Base-by-base conservation (phyloP, 2,113 vertebrate genomes). In the Hassar affinis region DNA sequence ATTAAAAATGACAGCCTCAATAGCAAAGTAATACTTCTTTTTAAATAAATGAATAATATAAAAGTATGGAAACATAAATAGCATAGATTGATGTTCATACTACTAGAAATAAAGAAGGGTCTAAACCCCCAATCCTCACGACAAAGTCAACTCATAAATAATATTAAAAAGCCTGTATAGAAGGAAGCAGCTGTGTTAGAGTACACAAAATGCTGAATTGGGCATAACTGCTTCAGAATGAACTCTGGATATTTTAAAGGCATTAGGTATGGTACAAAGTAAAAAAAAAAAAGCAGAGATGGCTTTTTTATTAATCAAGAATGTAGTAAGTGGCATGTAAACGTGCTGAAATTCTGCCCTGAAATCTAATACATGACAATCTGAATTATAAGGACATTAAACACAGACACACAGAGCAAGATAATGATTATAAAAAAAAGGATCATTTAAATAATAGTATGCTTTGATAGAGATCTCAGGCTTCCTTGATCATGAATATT, bases 401-500 rank as follows among this genome's bases (percentile, higher is more conserved):
- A 84, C 27, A 30, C 52, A 84, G 77, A 84, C 83, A 80, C 42
- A 84, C 42, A 74, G 76, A 59, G 57, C 77, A 69, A 72, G 77
- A 80, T 47, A 30, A 57, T 38, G 20, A 61, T 35, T 56, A 33
- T 54, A 10, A 78, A 52, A 82, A 61, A 33, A 78, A 82, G 22
- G 18, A 72, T 84, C 8, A 18, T 30, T 51, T 30, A 61, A 80
- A 74, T 79, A 18, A 84, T 72, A 62, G 49, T 71, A 79, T 61
- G 83, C 83, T 71, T 84, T 79, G 30, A 61, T 61, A 27, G 52
- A 79, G 83, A 79, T 47, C 25, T 72, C 27, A 79, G 20, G 42
- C 25, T 69, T 42, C 33, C 18, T 72, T 72, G 42, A 49, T 79
- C 64, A 20, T 77, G 33, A 59, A 57, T 59, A n/a, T 59, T 27